Evolutionary conservation across 2,797 vertebrate genomes (phyloP).

Genomic region (Argentina silus): DNA sequence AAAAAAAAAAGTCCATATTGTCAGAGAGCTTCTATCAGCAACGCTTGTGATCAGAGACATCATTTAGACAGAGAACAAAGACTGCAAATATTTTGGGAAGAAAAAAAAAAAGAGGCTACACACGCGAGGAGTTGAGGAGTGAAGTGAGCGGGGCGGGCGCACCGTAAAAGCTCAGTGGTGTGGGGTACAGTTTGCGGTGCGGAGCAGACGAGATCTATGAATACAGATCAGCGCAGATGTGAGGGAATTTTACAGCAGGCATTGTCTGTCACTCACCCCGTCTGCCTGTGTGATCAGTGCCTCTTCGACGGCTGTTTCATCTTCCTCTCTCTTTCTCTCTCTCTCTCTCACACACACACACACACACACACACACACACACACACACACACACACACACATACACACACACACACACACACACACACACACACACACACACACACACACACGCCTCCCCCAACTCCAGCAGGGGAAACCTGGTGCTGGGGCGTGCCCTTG

Average conservation of each 20-base stretch:
- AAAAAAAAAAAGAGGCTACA: conserved; percentile 36
- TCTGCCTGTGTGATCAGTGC: conserved; percentile 79
- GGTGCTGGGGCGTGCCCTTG: conserved; percentile 73
- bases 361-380: conserved; percentile 18
- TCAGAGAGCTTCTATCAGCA: conserved; percentile 61
- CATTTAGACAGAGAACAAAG: conserved; percentile 76
- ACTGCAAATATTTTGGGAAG: conserved; percentile 72
- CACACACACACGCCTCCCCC: conserved; percentile 33
- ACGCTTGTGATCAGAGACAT: conserved; percentile 68
- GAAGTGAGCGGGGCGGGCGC: conserved; percentile 49
- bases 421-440: conserved; percentile 26
- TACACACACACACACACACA: conserved; percentile 33
- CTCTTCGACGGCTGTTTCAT: conserved; percentile 77
- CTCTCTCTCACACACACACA: conserved; percentile 42
- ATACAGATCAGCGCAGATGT: conserved; percentile 84
- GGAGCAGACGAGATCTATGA: conserved; percentile 79
- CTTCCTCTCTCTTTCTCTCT: conserved; percentile 62
- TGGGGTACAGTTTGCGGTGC: conserved; percentile 71
- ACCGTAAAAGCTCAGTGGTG: conserved; percentile 70
- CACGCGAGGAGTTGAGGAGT: conserved; percentile 28
- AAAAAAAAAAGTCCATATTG: conserved; percentile 54
- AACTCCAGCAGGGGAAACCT: conserved; percentile 60
- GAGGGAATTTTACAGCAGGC: conserved; percentile 84
- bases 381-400: conserved; percentile 48
- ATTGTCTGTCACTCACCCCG: conserved; percentile 85